Percentiles rank a stretch among this genome's conserved stretches.
These are phyloP conservation scores for Loripinus fragilis DNA, from an alignment of 2,888 invertebrate genomes.

Conservation along the genomic window DNA sequence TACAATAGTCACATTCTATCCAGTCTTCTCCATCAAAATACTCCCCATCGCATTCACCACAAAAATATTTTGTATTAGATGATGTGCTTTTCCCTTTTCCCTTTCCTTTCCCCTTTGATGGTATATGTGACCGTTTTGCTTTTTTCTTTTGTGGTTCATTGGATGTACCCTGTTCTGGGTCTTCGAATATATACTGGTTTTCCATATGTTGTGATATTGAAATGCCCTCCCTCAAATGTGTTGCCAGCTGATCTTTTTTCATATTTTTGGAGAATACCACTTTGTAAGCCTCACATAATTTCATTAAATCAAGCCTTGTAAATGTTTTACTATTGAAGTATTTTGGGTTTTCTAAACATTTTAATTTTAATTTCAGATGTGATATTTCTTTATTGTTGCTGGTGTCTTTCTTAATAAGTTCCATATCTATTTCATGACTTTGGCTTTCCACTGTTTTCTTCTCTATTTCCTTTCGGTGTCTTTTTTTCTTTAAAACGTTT, in stretches of 20 bases:
- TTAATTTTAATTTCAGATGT: conserved; percentile 34
- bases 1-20: not conserved
- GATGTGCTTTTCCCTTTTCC: conserved; percentile 4
- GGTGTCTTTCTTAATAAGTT: conserved; percentile 8
- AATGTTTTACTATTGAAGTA: not conserved
- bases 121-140: not conserved
- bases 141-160: not conserved
- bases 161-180: not conserved
- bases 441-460: not conserved
- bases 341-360: conserved; percentile 4
- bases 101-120: not conserved
- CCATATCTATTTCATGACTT: not conserved
- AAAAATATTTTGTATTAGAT: not conserved
- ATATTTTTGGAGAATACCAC: not conserved
- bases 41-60: not conserved
- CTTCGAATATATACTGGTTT: not conserved
- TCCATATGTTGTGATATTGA: not conserved
- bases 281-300: not conserved
- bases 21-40: not conserved
- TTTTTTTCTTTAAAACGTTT: conserved; percentile 31
- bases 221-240: not conserved
- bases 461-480: conserved; percentile 42
- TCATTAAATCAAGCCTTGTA: not conserved
- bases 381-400: conserved; percentile 23
- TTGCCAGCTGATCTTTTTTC: not conserved